Evolutionary conservation across 1,140 invertebrate genomes (phyloP), one percentile per base, ranked within the genome.

Genomic region (Pseudomyrmex sp.): DNA sequence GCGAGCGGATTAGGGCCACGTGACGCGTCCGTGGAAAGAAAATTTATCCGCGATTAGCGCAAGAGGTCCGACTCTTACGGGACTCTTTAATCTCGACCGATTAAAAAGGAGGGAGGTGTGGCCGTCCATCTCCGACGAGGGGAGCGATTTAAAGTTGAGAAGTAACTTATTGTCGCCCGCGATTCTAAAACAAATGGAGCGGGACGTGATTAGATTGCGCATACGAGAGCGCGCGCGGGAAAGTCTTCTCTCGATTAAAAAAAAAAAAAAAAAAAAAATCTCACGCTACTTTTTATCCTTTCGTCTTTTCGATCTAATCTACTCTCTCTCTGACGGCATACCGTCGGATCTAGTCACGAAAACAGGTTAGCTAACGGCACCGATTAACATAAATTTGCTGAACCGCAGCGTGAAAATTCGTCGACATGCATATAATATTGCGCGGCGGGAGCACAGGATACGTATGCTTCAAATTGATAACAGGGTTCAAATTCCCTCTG

Each of bases 361-460:
- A 68, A 48, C 50, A 18, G 50, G 65, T 77, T 77, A 69, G 63
- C 63, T 52, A 66, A 77, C 75, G 56, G 75, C 35, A 58, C 68
- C 68, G 68, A 77, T 77, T 77, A 77, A 46, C 75, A 77, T 77
- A 77, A 77, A 68, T 69, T 68, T 69, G 18, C 63, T 0, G 63
- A 18, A 10, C 35, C 18, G 23, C 13, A 18, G 35, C 35, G 63
- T 58, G 75, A 77, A 77, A 77, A 77, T 56, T 56, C 35, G 56
- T 46, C 26, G 50, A 77, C 54, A 18, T 63, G 50, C 56, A 50
- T 63, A 44, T 66, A 68, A 77, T 68, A 54, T 66, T 44, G 48
- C 75, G 18, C 26, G 23, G 35, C 35, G 23, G 4, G 35, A 35
- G 7, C 5, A 1, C 1, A 68, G 18, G 15, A 15, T 44, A 54